A percentile compares a stretch with the other conserved stretches of the same genome.
These are phyloP conservation scores for Himalopsyche anomala DNA, from an alignment of 2,888 invertebrate species.

Conservation along the genomic window DNA sequence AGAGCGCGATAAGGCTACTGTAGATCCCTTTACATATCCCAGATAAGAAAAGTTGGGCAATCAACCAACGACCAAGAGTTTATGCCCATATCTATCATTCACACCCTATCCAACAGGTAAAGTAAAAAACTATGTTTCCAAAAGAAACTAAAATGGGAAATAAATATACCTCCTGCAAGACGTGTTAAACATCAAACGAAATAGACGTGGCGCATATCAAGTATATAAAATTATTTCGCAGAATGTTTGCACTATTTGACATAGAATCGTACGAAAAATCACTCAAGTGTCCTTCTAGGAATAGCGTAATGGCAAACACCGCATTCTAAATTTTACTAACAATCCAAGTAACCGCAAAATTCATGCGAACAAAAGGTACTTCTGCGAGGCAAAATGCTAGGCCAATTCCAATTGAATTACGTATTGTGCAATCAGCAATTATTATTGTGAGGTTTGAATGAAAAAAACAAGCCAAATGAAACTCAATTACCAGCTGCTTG, in stretches of 20 bases:
- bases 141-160: no score
- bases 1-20: no score
- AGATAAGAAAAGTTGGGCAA: no score
- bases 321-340: constrained; percentile 34
- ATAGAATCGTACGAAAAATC: not conserved
- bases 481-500: not conserved
- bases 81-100: no score
- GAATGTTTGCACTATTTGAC: constrained; percentile 1
- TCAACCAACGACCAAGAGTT: no score
- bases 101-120: no score
- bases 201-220: not conserved
- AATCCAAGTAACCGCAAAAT: not conserved
- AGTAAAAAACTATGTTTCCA: no score
- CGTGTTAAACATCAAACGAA: not conserved
- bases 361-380: constrained; percentile 35
- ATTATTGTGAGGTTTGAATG: constrained; percentile 12
- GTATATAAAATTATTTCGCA: not conserved
- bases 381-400: not conserved
- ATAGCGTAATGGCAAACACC: constrained; percentile 3
- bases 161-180: no score
- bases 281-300: not conserved
- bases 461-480: not conserved
- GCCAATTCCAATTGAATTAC: not conserved
- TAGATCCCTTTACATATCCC: no score
- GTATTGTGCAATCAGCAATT: not conserved